phyloP scores from a whole-genome alignment of 2,888 invertebrate genomes.

The Frankliniella fusca region DNA sequence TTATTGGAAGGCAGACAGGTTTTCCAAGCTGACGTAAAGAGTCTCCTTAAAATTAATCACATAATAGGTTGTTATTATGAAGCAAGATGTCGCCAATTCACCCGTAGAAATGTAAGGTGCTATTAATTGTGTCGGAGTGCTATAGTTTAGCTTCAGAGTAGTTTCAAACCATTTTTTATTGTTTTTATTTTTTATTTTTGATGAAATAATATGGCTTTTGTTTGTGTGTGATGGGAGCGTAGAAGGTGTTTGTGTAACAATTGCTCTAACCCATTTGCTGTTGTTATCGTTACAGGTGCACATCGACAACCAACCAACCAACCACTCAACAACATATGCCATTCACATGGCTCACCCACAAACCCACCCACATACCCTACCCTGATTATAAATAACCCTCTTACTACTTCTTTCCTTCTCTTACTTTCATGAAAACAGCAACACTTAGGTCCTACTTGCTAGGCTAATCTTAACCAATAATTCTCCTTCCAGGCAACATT shows the following conservation, averaged over 20 bases:
- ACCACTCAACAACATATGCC: background rate
- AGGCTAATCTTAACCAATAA: background rate
- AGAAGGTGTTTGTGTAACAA: slow-evolving; percentile 13
- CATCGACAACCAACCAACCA: slow-evolving; percentile 18
- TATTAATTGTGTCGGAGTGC: no score
- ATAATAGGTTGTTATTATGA: no score
- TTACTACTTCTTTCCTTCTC: background rate
- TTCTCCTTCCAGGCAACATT: background rate
- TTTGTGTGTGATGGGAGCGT: slow-evolving; percentile 19
- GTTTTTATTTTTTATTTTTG: background rate
- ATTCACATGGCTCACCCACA: slow-evolving; percentile 8
- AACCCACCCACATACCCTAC: background rate
- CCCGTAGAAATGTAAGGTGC: no score
- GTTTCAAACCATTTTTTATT: background rate
- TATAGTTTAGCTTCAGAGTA: background rate
- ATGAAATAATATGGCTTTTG: background rate
- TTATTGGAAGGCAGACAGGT: no score
- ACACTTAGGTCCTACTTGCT: background rate
- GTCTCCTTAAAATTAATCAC: no score
- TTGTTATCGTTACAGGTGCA: slow-evolving; percentile 22
- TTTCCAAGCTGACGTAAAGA: no score
- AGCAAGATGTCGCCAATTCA: no score
- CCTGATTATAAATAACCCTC: background rate
- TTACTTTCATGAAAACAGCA: slow-evolving; percentile 9
- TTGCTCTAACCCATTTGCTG: slow-evolving; percentile 4